These are phyloP conservation scores for Pogonomyrmex californicus DNA, from an alignment of 1,140 invertebrate genomes.

Conservation along the genomic window DNA sequence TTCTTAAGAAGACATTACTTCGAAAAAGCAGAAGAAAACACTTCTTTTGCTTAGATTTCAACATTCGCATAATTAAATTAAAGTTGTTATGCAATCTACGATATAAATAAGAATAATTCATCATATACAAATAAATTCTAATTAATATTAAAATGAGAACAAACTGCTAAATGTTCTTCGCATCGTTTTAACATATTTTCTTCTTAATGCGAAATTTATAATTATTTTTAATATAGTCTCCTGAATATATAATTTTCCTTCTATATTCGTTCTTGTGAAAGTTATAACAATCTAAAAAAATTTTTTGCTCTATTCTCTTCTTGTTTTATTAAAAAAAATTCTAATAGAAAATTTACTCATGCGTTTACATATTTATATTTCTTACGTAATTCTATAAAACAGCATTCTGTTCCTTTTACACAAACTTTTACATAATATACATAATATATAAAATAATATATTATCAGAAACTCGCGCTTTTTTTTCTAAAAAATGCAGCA, in stretches of 20 bases:
- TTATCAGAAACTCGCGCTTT: not conserved
- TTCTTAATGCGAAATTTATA: slow-evolving; percentile 14
- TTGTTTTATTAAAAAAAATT: slow-evolving; percentile 19
- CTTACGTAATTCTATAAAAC: slow-evolving; percentile 16
- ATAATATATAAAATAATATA: slow-evolving; percentile 16
- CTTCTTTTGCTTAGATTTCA: not conserved
- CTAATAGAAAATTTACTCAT: not conserved
- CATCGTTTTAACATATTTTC: not conserved
- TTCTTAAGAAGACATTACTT: not conserved
- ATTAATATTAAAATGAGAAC: not conserved
- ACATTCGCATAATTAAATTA: slow-evolving; percentile 16
- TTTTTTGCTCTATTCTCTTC: not conserved
- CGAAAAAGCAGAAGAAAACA: not conserved
- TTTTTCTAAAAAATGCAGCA: slow-evolving; percentile 3
- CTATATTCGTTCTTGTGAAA: not conserved
- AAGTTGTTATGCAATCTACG: not conserved
- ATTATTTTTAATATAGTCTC: not conserved
- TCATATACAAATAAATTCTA: slow-evolving; percentile 9
- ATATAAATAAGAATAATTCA: slow-evolving; percentile 9
- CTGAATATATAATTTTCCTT: not conserved
- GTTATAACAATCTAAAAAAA: not conserved
- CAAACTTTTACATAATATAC: slow-evolving; percentile 1
- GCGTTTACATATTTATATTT: slow-evolving; percentile 13
- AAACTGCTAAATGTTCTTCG: not conserved
- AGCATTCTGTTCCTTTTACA: not conserved